Evolutionary conservation across 2,888 invertebrate species (phyloP).

Genomic region (Allygus modestus): DNA sequence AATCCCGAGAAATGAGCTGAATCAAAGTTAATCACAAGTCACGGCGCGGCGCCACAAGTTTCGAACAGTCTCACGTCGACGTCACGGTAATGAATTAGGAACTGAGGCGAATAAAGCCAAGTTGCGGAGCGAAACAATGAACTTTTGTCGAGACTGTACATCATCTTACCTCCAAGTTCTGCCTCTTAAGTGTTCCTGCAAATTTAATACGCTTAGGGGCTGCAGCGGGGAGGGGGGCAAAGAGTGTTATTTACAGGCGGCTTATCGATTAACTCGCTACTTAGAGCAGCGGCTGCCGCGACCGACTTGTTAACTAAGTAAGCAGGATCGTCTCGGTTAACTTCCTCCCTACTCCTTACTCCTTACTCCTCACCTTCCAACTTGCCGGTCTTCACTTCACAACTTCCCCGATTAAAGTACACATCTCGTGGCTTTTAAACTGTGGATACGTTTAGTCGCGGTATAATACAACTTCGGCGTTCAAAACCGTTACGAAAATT

Average conservation of each 20-base stretch:
- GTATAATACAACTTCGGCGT: no score
- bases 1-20: background rate
- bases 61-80: constrained; percentile 30
- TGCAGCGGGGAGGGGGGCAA: constrained; percentile 61
- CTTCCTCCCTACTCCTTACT: constrained; percentile 37
- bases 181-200: constrained; percentile 65
- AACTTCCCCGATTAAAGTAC: constrained; percentile 21
- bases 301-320: constrained; percentile 56
- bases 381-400: constrained; percentile 35
- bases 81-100: constrained; percentile 51
- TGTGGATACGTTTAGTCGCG: background rate
- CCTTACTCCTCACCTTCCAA: constrained; percentile 35
- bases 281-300: constrained; percentile 29
- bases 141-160: constrained; percentile 50
- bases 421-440: background rate
- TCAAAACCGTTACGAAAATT: no score
- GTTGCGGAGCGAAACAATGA: constrained; percentile 45
- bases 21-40: constrained; percentile 19
- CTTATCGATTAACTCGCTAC: constrained; percentile 63
- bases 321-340: constrained; percentile 39
- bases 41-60: background rate
- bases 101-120: constrained; percentile 49
- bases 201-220: constrained; percentile 65
- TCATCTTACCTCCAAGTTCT: constrained; percentile 60
- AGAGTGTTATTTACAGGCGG: constrained; percentile 57